Percentiles rank a stretch among this genome's conserved stretches.
Conservation (phyloP, 2,797 vertebrate species). For the Pachyuromys duprasi region DNA sequence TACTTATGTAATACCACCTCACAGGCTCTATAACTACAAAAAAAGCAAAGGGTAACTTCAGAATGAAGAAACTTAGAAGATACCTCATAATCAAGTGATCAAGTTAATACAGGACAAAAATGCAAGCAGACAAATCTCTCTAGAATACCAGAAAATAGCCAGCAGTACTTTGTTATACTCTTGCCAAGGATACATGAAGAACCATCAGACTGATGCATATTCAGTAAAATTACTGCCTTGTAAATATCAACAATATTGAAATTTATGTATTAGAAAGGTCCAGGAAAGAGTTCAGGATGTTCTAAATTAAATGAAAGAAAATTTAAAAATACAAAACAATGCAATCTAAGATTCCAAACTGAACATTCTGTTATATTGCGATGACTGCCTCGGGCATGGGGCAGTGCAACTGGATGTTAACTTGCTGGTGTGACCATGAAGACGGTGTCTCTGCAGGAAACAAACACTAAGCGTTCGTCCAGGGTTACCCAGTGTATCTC, state of each 20-base stretch:
- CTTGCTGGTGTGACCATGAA: neutral
- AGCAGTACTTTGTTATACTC: neutral
- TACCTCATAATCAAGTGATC: neutral
- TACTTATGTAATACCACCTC: neutral
- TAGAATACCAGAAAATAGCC: neutral
- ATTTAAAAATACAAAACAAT: neutral
- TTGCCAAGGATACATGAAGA: slow-evolving; percentile 4
- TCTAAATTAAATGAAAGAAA: slow-evolving; percentile 19
- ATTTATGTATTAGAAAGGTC: neutral
- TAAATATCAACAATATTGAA: neutral
- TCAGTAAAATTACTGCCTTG: neutral
- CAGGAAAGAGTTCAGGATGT: slow-evolving; percentile 38
- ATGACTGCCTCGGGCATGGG: neutral
- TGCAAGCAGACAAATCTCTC: neutral
- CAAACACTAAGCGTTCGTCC: neutral
- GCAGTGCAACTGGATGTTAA: neutral
- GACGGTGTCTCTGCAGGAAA: neutral
- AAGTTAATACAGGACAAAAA: neutral
- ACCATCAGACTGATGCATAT: neutral
- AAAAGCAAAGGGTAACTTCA: neutral
- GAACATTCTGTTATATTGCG: neutral
- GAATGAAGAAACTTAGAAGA: neutral
- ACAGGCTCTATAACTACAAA: neutral
- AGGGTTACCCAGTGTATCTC: neutral
- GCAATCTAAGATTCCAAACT: neutral